Conservation (phyloP, 35 echinoderm and acorn worm species). For the Apostichopus parvimensis region DNA sequence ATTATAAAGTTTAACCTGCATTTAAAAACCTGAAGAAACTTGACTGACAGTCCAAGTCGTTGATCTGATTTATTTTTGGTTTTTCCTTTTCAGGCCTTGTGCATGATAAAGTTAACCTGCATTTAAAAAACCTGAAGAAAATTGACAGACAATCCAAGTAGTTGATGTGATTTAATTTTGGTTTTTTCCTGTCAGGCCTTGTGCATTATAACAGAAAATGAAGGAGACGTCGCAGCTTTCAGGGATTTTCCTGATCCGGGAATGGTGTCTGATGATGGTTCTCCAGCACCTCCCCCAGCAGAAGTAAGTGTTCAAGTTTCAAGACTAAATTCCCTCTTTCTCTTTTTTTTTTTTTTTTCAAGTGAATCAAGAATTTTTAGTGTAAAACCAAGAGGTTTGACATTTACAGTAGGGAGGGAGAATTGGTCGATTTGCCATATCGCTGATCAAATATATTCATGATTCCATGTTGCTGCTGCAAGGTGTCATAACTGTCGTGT, state of each 20-base stretch:
- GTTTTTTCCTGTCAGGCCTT: slow-evolving; percentile 55
- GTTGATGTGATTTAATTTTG: not conserved
- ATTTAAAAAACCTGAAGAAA: no score
- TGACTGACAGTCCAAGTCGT: not conserved
- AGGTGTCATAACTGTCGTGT: no score
- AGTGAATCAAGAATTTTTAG: no score
- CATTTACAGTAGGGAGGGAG: no score
- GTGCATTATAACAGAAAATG: slow-evolving; percentile 91
- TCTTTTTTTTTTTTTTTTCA: no score
- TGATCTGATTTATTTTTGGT: not conserved
- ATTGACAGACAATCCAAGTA: not conserved
- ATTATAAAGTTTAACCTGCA: slow-evolving; percentile 13
- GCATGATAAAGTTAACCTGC: no score
- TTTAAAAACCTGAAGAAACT: no score
- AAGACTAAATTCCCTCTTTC: no score
- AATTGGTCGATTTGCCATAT: no score
- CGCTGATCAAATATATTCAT: not conserved
- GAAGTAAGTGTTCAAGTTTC: slow-evolving; percentile 2
- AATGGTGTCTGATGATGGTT: slow-evolving; percentile 23
- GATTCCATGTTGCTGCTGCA: no score
- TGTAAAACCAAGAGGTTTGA: no score
- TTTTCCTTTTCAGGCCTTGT: slow-evolving; percentile 66
- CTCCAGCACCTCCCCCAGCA: not conserved
- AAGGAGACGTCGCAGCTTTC: slow-evolving; percentile 84
- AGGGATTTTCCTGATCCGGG: slow-evolving; percentile 81